These are phyloP conservation scores for Brachionus plicatilis DNA, from an alignment of 1,140 invertebrate species.

Conservation along the genomic window DNA sequence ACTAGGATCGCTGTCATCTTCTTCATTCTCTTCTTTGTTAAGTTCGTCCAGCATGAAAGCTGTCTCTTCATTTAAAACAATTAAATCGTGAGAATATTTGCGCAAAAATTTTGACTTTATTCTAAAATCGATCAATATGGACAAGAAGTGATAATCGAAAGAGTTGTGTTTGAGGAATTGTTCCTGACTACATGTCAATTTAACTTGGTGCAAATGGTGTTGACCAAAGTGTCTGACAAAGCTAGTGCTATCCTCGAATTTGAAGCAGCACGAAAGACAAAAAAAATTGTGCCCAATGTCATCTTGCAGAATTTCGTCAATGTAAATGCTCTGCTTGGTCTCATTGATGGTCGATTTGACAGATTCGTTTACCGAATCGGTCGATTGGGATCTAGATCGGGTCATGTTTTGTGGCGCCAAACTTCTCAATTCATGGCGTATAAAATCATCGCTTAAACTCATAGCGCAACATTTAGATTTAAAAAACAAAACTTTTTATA, in stretches of 20 bases:
- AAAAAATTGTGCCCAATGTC: not conserved
- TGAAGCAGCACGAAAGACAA: not conserved
- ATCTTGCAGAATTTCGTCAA: not conserved
- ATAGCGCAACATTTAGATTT: slow-evolving; percentile 11
- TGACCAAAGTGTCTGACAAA: not conserved
- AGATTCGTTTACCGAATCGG: slow-evolving; percentile 9
- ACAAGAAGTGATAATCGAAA: not conserved
- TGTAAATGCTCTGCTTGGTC: not conserved
- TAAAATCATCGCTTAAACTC: slow-evolving; percentile 4
- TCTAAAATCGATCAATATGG: not conserved
- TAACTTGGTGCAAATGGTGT: not conserved
- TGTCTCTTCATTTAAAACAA: slow-evolving; percentile 33
- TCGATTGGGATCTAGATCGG: not conserved
- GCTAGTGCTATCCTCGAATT: not conserved
- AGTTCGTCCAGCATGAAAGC: not conserved
- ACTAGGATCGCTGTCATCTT: not conserved
- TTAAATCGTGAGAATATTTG: slow-evolving; percentile 24
- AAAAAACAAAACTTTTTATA: not conserved
- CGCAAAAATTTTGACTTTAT: slow-evolving; percentile 33
- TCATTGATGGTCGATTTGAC: not conserved
- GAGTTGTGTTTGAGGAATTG: not conserved
- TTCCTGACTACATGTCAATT: not conserved
- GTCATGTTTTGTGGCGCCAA: not conserved
- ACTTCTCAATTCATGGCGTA: not conserved
- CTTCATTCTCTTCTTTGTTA: slow-evolving; percentile 26